Evolutionary conservation across 2,113 vertebrate species (phyloP), one percentile per base, ranked within the genome.

Genomic region (Fregata magnificens): DNA sequence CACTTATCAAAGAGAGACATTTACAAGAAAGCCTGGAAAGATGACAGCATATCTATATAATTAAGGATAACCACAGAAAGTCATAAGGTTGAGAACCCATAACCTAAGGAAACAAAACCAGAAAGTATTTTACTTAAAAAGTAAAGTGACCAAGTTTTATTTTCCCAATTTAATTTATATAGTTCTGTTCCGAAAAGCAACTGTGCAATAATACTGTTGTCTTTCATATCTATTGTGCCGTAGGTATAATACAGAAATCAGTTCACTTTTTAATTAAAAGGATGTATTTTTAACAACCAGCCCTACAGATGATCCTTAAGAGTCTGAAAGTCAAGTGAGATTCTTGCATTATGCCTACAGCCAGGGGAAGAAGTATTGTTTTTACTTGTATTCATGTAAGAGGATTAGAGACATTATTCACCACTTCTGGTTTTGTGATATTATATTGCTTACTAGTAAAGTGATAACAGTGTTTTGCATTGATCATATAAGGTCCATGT

Each of bases 1-100:
- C 38, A 34, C 69, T 96, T 93, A 90, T 93, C 90, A 95, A 56
- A 74, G 34, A 67, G 36, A 96, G 65, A n/a, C 81, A 77, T 86
- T 95, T 91, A 88, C 76, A 67, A 31, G 49, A 82, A 81, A 76
- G 58, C 74, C 29, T 77, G 56, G 32, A 56, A 86, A 69, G 40
- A 66, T 76, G 79, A 61, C 82, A 82, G 40, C 13, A 2, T 71
- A 29, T 93, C 45, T 88, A 78, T 63, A 71, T 44, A 94, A 88
- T 86, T 62, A 92, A 53, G 24, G 56, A 36, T 45, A 92, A 78
- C 86, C 78, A 36, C 6, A 1, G 31, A 72, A 93, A 86, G 45
- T 50, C 38, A 5, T 11, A 18, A 79, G 36, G 29, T 61, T 62
- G 42, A 79, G 63, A 74, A 88, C 9, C 22, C 7, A 34, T 44